Evolutionary conservation across 2,113 vertebrate genomes (phyloP).

Genomic region (Tringa solitaria): DNA sequence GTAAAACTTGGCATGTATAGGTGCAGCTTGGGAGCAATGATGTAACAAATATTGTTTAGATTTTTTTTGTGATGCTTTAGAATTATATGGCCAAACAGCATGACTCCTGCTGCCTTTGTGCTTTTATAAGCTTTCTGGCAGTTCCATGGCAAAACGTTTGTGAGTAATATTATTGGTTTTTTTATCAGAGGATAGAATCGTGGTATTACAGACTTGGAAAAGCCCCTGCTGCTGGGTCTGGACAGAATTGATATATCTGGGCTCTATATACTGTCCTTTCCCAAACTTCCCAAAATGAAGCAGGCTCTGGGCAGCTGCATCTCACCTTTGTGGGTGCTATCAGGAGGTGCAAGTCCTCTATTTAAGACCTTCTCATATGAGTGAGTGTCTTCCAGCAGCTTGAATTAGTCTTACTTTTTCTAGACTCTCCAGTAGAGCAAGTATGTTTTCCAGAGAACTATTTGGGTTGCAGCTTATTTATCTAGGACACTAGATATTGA

Average conservation of each 20-base stretch:
- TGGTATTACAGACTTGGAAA: not conserved
- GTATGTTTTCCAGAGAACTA: not conserved
- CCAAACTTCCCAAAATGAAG: not conserved
- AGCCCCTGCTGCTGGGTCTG: not conserved
- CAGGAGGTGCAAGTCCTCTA: not conserved
- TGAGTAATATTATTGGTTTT: not conserved
- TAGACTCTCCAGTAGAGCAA: not conserved
- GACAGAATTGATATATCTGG: not conserved
- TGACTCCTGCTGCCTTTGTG: not conserved
- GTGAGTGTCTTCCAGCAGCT: not conserved
- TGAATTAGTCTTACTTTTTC: not conserved
- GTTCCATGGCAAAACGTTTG: not conserved
- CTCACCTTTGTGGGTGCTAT: not conserved
- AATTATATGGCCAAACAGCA: not conserved
- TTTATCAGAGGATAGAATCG: not conserved
- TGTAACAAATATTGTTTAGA: not conserved
- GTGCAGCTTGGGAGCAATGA: slow-evolving; percentile 13
- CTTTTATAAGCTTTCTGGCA: not conserved
- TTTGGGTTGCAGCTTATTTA: not conserved
- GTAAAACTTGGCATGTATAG: not conserved
- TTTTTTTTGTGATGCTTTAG: not conserved
- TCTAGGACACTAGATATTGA: not conserved
- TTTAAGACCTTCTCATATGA: not conserved
- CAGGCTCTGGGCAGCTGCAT: not conserved
- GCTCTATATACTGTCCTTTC: fast-evolving